Evolutionary conservation across 2,113 vertebrate species (phyloP).

Genomic region (Jacana jacana): DNA sequence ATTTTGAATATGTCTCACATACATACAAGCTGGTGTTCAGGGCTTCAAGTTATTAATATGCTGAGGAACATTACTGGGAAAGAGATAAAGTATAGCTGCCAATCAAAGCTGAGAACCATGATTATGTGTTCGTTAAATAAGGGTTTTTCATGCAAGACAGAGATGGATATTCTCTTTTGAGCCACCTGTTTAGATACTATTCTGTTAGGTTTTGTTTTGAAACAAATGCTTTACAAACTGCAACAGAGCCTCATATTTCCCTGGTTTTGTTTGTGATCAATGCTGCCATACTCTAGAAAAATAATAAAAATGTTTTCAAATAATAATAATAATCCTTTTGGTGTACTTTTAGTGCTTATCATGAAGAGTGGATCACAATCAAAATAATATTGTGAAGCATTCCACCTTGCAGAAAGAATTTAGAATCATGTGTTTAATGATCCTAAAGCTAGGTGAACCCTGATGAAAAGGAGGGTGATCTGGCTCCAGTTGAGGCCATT

Average conservation of each 20-base stretch:
- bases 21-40: neutral
- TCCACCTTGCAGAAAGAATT: neutral
- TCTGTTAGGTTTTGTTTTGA: neutral
- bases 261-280: neutral
- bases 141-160: neutral
- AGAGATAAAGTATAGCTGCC: neutral
- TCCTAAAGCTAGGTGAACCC: neutral
- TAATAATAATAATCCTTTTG: neutral
- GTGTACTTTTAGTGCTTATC: neutral
- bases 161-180: neutral
- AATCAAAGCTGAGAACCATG: neutral
- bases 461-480: neutral
- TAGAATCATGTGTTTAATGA: neutral
- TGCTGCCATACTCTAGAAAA: neutral
- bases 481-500: neutral
- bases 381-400: neutral
- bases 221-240: neutral
- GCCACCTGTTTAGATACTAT: neutral
- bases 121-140: neutral
- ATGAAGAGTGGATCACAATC: neutral
- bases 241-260: neutral
- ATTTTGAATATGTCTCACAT: neutral
- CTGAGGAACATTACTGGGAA: neutral
- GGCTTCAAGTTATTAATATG: neutral
- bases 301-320: neutral